Base-by-base conservation (phyloP, 2,888 invertebrate species). In the Terebella lapidaria region DNA sequence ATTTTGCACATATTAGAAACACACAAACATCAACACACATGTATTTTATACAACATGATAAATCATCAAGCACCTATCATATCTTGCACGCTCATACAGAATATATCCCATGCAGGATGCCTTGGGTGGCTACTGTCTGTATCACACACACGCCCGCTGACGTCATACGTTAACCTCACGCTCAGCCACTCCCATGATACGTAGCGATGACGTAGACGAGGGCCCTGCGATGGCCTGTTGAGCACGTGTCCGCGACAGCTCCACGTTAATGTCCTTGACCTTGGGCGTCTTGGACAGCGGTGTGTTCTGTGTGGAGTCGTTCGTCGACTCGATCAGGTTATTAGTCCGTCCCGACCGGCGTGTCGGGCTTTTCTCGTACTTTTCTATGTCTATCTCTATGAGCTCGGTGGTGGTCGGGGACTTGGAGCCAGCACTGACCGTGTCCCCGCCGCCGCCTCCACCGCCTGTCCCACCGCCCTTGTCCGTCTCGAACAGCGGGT, bases 401-500 rank as follows among this genome's bases (percentile, higher is more conserved):
- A 86, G 85, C 70, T 87, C 87, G 15, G 46, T 3, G 25, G 56
- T 10, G 24, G 20, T 29, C 28, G n/a, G 46, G 28, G 25, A 24
- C 28, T 45, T 47, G 26, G n/a, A n/a, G n/a, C 26, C 25, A n/a
- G 45, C 26, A 24, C 3, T 26, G 22, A 35, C 24, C n/a, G n/a
- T n/a, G n/a, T n/a, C n/a, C n/a, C n/a, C n/a, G 10, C 52, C 20
- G 4, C 22, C 10, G 1, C 42, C 20, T 18, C 20, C 24, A 24
- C 24, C 4, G 20, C 63, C 60, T 52, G 70, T 77, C 47, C 81
- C 79, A 61, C 79, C 78, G 53, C 80, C 79, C 60, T 82, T 76
- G 70, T 83, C 83, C 47, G 83, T 87, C 64, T 85, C 86, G 74
- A 89, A 89, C 60, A 91, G 82, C 2, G 90, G 89, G 81, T 91